Evolutionary conservation across 2,888 invertebrate species (phyloP).

Genomic region (Cosmia trapezina): DNA sequence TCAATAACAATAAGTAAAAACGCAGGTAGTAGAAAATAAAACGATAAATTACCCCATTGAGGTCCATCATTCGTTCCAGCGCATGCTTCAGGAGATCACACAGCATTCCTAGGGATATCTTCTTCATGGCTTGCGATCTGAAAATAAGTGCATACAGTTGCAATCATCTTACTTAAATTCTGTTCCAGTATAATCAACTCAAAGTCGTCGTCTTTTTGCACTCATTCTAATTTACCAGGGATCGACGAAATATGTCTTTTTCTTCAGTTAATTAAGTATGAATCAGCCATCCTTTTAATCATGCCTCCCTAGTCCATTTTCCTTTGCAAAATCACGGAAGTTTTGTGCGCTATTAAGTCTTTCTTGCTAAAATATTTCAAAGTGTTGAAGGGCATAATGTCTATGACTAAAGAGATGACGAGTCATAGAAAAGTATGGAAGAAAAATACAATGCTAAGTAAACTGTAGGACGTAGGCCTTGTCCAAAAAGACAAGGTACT

Average conservation of each 20-base stretch:
- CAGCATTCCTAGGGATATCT: constrained; percentile 93
- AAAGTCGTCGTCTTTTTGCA: neutral
- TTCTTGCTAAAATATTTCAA: neutral
- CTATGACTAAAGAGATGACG: neutral
- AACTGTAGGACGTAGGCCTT: neutral
- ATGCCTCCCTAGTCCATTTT: too few species aligned
- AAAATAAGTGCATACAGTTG: constrained; percentile 65
- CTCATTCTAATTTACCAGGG: neutral
- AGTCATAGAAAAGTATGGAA: neutral
- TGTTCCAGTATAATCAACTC: neutral
- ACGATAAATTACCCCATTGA: constrained; percentile 93
- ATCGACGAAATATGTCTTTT: neutral
- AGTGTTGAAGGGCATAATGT: too few species aligned
- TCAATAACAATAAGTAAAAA: constrained; percentile 18
- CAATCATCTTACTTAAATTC: constrained; percentile 4
- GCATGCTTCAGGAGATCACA: constrained; percentile 95
- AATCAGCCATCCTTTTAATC: neutral
- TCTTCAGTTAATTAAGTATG: neutral
- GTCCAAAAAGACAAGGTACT: neutral
- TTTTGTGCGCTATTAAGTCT: neutral
- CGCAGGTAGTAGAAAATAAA: constrained; percentile 26
- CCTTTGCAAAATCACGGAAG: neutral
- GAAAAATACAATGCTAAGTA: neutral
- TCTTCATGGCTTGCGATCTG: constrained; percentile 93
- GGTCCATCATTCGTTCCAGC: constrained; percentile 94